Evolutionary conservation across 2,113 vertebrate species (phyloP).

Genomic region (Daubentonia madagascariensis): DNA sequence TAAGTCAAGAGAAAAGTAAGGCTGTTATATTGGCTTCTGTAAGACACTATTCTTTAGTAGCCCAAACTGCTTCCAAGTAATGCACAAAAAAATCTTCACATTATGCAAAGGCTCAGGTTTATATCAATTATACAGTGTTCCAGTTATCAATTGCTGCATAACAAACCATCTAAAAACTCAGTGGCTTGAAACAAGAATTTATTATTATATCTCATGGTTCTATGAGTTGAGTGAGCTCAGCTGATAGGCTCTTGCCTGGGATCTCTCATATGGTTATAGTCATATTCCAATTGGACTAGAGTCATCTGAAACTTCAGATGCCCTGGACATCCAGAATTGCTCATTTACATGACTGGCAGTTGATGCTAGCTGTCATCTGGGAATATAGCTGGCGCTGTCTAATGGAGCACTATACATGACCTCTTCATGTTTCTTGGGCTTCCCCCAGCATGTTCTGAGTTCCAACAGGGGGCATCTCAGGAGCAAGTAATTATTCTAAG

Average conservation of each 20-base stretch:
- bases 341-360: neutral
- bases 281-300: neutral
- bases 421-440: neutral
- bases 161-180: neutral
- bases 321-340: neutral
- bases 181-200: neutral
- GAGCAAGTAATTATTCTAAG: neutral
- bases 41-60: neutral
- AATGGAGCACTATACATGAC: neutral
- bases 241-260: neutral
- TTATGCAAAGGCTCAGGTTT: neutral
- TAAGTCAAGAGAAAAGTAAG: neutral
- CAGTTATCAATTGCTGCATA: neutral
- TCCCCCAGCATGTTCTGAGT: neutral
- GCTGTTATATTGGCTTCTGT: neutral
- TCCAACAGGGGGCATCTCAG: neutral
- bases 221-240: neutral
- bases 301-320: neutral
- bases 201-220: neutral
- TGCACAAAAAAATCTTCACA: neutral
- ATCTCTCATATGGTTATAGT: neutral
- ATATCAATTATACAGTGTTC: neutral
- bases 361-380: neutral
- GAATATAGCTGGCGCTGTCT: neutral
- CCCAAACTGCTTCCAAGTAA: neutral